These are phyloP conservation scores for Pollimyrus isidori DNA, from an alignment of 2,113 vertebrate genomes.

Conservation along the genomic window DNA sequence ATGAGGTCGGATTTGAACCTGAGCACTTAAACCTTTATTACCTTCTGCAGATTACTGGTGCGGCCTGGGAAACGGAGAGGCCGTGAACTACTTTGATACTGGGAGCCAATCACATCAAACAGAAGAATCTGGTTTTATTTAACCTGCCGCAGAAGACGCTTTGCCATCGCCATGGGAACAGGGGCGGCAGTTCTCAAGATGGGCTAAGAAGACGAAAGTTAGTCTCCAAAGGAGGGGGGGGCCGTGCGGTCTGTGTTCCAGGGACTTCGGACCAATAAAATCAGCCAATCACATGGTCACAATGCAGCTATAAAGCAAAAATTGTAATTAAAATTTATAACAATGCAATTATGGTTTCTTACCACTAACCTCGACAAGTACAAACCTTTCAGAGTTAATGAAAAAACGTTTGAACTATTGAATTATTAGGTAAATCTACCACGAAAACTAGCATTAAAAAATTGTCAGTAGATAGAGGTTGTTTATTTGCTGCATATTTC, in stretches of 20 bases:
- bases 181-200: background rate
- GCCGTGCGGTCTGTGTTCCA: background rate
- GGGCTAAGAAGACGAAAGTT: background rate
- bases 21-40: constrained; percentile 16
- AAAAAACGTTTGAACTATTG: background rate
- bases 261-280: background rate
- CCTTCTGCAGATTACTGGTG: constrained; percentile 12
- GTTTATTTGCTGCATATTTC: background rate
- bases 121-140: background rate
- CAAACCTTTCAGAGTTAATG: background rate
- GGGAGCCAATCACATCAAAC: background rate
- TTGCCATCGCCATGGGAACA: background rate
- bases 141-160: background rate
- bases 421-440: background rate
- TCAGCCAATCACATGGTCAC: background rate
- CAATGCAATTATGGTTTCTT: background rate
- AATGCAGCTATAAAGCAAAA: background rate
- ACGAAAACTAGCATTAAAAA: background rate
- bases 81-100: background rate
- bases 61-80: background rate
- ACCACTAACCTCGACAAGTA: background rate
- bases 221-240: background rate
- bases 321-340: background rate
- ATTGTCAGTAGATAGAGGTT: background rate
- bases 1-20: background rate